Base-by-base conservation (phyloP, 1,140 invertebrate species). In the Danaus melanippus region DNA sequence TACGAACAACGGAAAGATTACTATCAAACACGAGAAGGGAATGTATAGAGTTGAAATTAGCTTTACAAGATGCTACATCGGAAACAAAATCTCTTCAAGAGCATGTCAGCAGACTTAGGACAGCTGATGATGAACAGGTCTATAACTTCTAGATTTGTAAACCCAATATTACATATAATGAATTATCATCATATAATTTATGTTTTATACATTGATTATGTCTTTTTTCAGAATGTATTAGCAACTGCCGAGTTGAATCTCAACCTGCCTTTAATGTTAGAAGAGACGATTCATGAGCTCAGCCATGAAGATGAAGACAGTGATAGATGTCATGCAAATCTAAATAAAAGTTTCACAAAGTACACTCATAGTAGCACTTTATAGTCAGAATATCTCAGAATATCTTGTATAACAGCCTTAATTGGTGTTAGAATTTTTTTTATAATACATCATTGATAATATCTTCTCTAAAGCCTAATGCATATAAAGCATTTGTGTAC, bases 21-120 rank as follows among this genome's bases (percentile, higher is more conserved):
- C 59, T 88, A 46, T 79, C 76, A 55, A 82, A 83, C 72, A 76
- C 86, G 42, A 76, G 87, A 60, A 76, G 70, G 61, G 87, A 88
- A 71, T 76, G 86, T 52, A 74, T 88, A 8, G 86, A 87, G 46
- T 55, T 88, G 39, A 87, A 87, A 70, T 64, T 88, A 56, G 79
- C 78, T 53, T 64, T 87, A 51, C 85, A 88, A 69, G 85, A 87
- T 79, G 77, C 84, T 32, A 84, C 80, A 41, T 73, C 79, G 59
- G 87, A 88, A 76, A 84, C 81, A 12, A 77, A 82, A 66, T 74
- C 71, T 42, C 65, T 87, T 40, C 73, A 85, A 64, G 74, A 83
- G 12, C 74, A 69, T 69, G 60, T 86, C 17, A 76, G 69, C 47
- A 74, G 67, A 56, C 60, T 86, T 43, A 77, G 54, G 49, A 74